These are phyloP conservation scores for Dreissena rostriformis DNA, from an alignment of 1,140 invertebrate genomes.

Conservation along the genomic window DNA sequence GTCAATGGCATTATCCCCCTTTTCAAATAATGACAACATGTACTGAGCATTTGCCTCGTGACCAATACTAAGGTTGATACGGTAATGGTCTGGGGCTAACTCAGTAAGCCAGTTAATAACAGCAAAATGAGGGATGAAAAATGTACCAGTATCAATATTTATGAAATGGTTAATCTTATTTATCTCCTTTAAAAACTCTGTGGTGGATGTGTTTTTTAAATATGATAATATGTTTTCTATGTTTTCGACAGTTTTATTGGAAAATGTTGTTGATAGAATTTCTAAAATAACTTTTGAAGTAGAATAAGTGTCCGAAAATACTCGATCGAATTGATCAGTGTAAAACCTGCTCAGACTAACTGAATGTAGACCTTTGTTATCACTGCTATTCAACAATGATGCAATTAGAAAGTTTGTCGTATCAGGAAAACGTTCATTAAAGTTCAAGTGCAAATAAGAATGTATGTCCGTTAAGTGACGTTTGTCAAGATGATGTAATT, in stretches of 20 bases:
- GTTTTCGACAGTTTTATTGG: neutral
- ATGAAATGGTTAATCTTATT: neutral
- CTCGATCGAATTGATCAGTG: neutral
- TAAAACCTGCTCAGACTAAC: neutral
- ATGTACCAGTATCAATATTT: neutral
- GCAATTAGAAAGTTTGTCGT: neutral
- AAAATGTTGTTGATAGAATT: constrained; percentile 7
- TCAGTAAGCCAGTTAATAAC: neutral
- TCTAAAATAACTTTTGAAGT: constrained; percentile 11
- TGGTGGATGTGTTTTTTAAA: neutral
- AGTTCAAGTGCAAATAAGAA: neutral
- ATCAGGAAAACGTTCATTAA: neutral
- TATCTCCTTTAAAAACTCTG: neutral
- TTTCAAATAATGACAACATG: neutral
- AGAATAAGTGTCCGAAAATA: neutral
- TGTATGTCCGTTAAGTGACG: neutral
- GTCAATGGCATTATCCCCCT: neutral
- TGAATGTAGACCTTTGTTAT: neutral
- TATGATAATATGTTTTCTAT: constrained; percentile 6
- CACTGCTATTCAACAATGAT: neutral
- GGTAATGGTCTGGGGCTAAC: neutral
- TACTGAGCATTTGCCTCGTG: constrained; percentile 13
- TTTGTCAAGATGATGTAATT: neutral
- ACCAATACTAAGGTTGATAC: neutral
- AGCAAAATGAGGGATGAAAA: neutral